Base-by-base conservation (phyloP, 2,797 vertebrate genomes). In the Tarsius wallacei region DNA sequence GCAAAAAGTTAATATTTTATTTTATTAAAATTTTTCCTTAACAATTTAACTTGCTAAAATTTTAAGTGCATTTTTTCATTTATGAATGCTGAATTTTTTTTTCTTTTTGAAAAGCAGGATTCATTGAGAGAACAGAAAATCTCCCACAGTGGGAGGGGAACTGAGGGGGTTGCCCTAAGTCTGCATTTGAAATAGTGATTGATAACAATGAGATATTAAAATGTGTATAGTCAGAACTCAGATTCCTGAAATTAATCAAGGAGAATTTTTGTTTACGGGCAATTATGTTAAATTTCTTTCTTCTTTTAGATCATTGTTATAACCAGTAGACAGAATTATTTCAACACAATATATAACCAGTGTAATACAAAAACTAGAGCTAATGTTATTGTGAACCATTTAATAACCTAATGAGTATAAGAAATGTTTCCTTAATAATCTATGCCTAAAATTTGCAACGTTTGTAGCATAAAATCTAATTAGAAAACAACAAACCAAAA, bases 381-480 rank as follows among this genome's bases (percentile, higher is more conserved):
- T 74, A 77, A 61, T 91, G 13, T 36, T 2, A 0, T 33, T 91
- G 88, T 88, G 55, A 91, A n/a, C 5, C 7, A 95, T 68, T 42
- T 90, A 91, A 96, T 95, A 96, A 76, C 63, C 73, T 77, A 94
- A 68, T 83, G 55, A 0, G 0, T 47, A n/a, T 42, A 42, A 17
- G 0, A 10, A 22, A 22, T 74, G 5, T 66, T 68, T 92, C 77
- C 10, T 76, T 87, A 31, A 77, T 1, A 70, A 1, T 0, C 2
- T 22, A 87, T 95, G 78, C 2, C 7, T 77, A 36, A 7, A 80
- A 8, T 15, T 15, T 42, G 57, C 24, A 93, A 71, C 7, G 42
- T 26, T 81, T 96, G 47, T 12, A 68, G 33, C 12, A 33, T 85
- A n/a, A 94, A 93, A 96, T 84, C 77, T 51, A 93, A 28, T 36